Percentiles rank a stretch among this genome's conserved stretches.
Evolutionary conservation across 2,888 invertebrate genomes (phyloP).

Genomic region (Andrena hattorfiana): DNA sequence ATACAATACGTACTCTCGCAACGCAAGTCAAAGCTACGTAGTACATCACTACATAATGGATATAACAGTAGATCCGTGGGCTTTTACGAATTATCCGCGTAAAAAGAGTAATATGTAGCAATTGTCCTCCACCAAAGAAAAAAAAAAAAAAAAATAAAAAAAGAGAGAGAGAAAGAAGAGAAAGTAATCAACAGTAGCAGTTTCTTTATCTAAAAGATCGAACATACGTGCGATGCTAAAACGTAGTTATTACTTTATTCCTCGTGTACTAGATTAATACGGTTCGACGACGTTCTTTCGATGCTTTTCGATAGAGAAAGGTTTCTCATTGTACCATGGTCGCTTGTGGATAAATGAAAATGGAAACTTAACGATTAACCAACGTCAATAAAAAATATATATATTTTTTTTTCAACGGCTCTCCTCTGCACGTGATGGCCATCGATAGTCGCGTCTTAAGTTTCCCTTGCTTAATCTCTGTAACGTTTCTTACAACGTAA

Average conservation of each 20-base stretch:
- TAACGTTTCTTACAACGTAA: constrained; percentile 63
- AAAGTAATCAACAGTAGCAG: constrained; percentile 41
- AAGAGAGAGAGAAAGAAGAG: no score
- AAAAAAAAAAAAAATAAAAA: constrained; percentile 5
- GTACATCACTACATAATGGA: constrained; percentile 52
- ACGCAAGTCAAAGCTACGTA: constrained; percentile 49
- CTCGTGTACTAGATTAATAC: constrained; percentile 16
- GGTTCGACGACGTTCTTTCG: constrained; percentile 27
- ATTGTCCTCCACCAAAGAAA: constrained; percentile 73
- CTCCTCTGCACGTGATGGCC: constrained; percentile 64
- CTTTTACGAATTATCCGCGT: constrained; percentile 50
- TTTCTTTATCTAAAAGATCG: constrained; percentile 46
- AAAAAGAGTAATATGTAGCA: constrained; percentile 61
- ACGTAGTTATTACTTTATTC: constrained; percentile 10
- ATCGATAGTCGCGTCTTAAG: constrained; percentile 52
- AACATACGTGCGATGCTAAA: constrained; percentile 41
- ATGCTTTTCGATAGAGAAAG: constrained; percentile 40
- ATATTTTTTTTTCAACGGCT: constrained; percentile 52
- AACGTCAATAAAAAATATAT: constrained; percentile 80
- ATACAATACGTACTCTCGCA: constrained; percentile 42
- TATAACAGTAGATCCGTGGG: constrained; percentile 40
- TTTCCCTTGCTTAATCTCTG: constrained; percentile 60
- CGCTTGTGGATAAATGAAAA: constrained; percentile 59
- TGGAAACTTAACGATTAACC: constrained; percentile 79
- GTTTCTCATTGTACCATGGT: constrained; percentile 47